Conservation (phyloP, 2,888 invertebrate species). For the Prosapia bicincta region DNA sequence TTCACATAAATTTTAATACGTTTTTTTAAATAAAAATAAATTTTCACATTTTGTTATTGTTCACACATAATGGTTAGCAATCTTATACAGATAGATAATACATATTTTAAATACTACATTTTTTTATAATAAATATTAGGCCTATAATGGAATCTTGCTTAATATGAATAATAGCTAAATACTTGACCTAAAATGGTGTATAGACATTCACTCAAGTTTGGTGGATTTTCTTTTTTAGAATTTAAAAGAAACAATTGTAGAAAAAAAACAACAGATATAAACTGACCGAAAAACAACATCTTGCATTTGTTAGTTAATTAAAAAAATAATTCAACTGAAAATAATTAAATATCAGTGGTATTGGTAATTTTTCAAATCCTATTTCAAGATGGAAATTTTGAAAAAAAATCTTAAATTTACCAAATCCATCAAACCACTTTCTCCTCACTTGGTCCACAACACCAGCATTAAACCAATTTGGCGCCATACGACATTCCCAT, state of each 20-base stretch:
- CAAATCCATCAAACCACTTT: constrained; percentile 15
- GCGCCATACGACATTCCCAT: background rate
- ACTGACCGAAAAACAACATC: too few relatives aligned
- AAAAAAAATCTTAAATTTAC: constrained; percentile 3
- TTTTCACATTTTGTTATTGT: background rate
- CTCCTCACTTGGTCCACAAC: constrained; percentile 18
- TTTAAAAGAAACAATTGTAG: background rate
- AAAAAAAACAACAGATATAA: too few relatives aligned
- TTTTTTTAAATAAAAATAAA: constrained; percentile 8
- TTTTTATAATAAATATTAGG: constrained; percentile 26
- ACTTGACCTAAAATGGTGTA: background rate
- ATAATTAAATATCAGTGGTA: too few relatives aligned
- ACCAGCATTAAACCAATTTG: constrained; percentile 17
- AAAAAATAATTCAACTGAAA: constrained; percentile 6
- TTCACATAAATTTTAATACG: background rate
- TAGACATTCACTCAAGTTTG: background rate
- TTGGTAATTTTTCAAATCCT: too few relatives aligned
- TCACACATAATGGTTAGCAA: background rate
- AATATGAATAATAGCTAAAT: background rate
- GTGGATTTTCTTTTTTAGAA: background rate
- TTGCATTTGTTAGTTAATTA: too few relatives aligned
- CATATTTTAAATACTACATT: constrained; percentile 16
- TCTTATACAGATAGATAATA: constrained; percentile 10
- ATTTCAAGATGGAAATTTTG: background rate
- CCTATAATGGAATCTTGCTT: constrained; percentile 31